A percentile compares a stretch with the other conserved stretches of the same genome.
These are phyloP conservation scores for Steinernema carpocapsae DNA, from an alignment of 2,888 invertebrate genomes.

Conservation along the genomic window DNA sequence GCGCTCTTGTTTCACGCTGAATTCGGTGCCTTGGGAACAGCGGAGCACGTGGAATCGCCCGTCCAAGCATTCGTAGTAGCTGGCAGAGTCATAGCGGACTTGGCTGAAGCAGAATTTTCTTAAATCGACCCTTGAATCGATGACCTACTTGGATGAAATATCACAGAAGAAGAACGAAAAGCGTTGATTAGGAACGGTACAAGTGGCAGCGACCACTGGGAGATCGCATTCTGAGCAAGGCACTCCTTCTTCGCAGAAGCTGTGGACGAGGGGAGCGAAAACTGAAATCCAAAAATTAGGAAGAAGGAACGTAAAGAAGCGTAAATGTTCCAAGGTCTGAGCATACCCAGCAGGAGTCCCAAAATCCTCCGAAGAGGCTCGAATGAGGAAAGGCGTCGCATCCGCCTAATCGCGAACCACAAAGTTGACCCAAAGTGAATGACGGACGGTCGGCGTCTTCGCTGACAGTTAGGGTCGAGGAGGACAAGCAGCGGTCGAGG, in stretches of 20 bases:
- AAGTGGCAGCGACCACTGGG: neutral
- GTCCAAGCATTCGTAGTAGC: neutral
- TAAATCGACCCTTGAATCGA: neutral
- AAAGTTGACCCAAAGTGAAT: neutral
- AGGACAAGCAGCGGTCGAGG: neutral
- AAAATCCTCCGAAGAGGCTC: too few species aligned
- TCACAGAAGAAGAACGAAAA: neutral
- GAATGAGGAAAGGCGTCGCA: neutral
- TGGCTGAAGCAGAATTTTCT: neutral
- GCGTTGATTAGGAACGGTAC: neutral
- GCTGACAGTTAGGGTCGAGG: neutral
- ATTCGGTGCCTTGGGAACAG: neutral
- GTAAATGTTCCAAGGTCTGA: too few species aligned
- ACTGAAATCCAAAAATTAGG: neutral
- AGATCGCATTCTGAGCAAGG: neutral
- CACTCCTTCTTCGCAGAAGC: constrained; percentile 11
- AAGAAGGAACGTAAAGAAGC: too few species aligned
- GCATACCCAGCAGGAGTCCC: too few species aligned
- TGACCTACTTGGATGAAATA: neutral
- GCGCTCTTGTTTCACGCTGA: neutral
- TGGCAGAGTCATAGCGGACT: constrained; percentile 1
- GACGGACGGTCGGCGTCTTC: neutral
- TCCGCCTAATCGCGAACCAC: constrained; percentile 5
- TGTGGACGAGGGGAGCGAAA: neutral
- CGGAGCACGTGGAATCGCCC: constrained; percentile 9